Percentiles rank a stretch among this genome's conserved stretches.
Evolutionary conservation across 1,140 invertebrate species (phyloP).

Genomic region (Ectropis grisescens): DNA sequence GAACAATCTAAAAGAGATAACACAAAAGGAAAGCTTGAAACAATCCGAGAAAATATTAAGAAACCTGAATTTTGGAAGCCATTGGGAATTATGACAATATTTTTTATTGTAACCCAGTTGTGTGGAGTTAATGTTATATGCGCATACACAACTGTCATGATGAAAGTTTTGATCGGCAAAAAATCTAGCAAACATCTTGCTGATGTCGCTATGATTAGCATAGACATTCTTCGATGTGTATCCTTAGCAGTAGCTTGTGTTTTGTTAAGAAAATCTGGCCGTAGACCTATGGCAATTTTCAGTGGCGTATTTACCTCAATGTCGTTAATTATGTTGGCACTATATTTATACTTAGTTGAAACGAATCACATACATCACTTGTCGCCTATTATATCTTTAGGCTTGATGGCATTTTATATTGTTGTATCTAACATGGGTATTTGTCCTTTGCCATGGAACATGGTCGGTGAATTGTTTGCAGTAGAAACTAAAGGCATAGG

Average conservation of each 20-base stretch:
- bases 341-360: constrained; percentile 53
- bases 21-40: constrained; percentile 34
- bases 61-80: constrained; percentile 73
- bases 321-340: constrained; percentile 63
- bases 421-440: constrained; percentile 60
- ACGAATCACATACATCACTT: constrained; percentile 30
- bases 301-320: constrained; percentile 71
- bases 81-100: constrained; percentile 70
- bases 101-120: constrained; percentile 74
- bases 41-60: constrained; percentile 40
- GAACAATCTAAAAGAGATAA: constrained; percentile 44
- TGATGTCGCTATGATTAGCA: constrained; percentile 74
- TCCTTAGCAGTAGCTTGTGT: constrained; percentile 72
- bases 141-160: constrained; percentile 79
- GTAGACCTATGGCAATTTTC: constrained; percentile 71
- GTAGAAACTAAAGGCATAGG: constrained; percentile 65
- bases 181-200: constrained; percentile 45
- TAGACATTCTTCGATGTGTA: constrained; percentile 77
- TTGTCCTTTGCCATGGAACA: constrained; percentile 72
- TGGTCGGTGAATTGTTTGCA: constrained; percentile 72
- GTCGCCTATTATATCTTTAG: constrained; percentile 40
- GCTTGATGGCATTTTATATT: constrained; percentile 52
- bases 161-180: constrained; percentile 66
- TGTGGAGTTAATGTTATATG: constrained; percentile 78
- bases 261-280: constrained; percentile 70